Base-by-base conservation (phyloP, 2,888 invertebrate species). In the Empis livida region DNA sequence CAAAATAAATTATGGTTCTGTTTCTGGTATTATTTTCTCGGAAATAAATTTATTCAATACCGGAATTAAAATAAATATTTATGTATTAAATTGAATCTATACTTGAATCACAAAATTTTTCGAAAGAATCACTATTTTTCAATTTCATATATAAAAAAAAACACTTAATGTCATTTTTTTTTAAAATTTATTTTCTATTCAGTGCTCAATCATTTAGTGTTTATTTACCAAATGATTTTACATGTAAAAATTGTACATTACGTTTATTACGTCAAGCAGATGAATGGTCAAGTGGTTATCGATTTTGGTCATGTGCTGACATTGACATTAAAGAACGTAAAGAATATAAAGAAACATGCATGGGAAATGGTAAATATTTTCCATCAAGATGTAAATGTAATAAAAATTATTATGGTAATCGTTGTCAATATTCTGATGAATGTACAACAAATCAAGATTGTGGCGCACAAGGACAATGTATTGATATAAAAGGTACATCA, bases 251-350 rank as follows among this genome's bases (percentile, higher is more conserved):
- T 68, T 97, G 96, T 67, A 90, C 92, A 0, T 73, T 97, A 37
- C 80, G 95, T 50, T 73, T 97, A 55, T 76, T 92, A 46, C 74
- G 95, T 1, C 89, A 95, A 70, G 95, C 95, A 0, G 78, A 80
- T 20, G 95, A 97, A 72, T 95, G 93, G 92, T 79, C 83, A 0
- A 71, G 75, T 47, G 78, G 74, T 58, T 95, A 94, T 70, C 73
- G 84, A 52, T 95, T 96, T 73, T 94, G 92, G 91, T 92, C 92
- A 1, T 96, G 96, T 63, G 87, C 94, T 3, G 95, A 96, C 68
- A 85, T 96, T 46, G 90, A 93, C 61, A 86, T 95, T 50, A 72
- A 78, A 52, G 65, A 57, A 78, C 85, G 80, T 44, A 84, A 82
- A 63, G 76, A 79, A 39, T 91, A 83, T 69, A 79, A 81, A 53